phyloP scores from a whole-genome alignment of 2,113 vertebrate species.

The Tyto alba region DNA sequence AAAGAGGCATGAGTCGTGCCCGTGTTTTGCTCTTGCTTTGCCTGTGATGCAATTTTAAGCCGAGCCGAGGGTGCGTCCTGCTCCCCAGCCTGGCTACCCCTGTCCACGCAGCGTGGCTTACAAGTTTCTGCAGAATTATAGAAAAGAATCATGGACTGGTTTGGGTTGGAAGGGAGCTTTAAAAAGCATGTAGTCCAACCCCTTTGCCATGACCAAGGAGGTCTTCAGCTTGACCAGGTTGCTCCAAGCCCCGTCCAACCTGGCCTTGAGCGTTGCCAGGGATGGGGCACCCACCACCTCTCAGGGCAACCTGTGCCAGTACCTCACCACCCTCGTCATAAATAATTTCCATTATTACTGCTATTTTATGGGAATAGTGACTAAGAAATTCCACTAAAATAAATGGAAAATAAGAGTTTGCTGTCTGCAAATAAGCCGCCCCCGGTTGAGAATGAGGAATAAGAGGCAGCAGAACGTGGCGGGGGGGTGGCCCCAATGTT shows the following conservation, averaged over 20 bases:
- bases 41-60: not conserved
- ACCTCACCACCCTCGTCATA: not conserved
- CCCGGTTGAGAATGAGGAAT: not conserved
- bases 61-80: not conserved
- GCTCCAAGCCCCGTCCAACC: accelerated
- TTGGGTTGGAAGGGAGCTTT: not conserved
- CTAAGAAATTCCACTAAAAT: not conserved
- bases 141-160: not conserved
- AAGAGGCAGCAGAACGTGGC: accelerated
- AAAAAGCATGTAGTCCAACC: not conserved
- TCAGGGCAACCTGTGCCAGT: not conserved
- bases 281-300: not conserved
- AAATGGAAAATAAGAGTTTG: not conserved
- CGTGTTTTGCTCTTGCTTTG: not conserved
- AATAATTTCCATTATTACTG: not conserved
- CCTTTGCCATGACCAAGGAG: not conserved
- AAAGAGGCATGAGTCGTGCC: accelerated
- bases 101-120: not conserved
- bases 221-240: accelerated
- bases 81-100: not conserved
- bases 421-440: not conserved
- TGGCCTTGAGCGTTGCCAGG: not conserved
- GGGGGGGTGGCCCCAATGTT: not conserved
- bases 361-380: not conserved
- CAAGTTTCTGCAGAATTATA: not conserved